Base-by-base conservation (phyloP, 2,888 invertebrate genomes). In the Dryocosmus kuriphilus region DNA sequence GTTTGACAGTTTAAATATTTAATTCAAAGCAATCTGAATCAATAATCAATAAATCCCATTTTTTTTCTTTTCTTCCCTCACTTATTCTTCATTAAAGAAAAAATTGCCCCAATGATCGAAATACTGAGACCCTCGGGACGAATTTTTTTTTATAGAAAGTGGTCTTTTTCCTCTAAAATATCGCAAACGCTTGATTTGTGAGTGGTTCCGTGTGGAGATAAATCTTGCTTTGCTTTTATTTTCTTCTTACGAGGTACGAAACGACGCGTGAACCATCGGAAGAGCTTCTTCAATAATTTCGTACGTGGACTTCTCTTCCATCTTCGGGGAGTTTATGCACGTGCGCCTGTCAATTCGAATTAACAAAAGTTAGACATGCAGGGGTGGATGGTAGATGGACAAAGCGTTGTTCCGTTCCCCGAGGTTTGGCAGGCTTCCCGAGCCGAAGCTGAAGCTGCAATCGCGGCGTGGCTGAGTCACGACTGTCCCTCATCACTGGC, bases 381-480 rank as follows among this genome's bases (percentile, higher is more conserved):
- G 30, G 67, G 67, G 67, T 71, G 46, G 27, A 71, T 46, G 27
- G 65, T 65, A 41, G 41, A 71, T 30, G 67, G 67, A 71, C 67
- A 71, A 71, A 51, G 67, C 67, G 38, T 24, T 24, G 22, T n/a
- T 65, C 38, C 65, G 22, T n/a, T 65, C 38, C 65, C 65, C 65
- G 22, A 65, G 65, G 35, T 38, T 65, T 27, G 60, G 27, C 38
- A 16, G 65, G 65, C 65, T 65, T 65, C 41, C 71, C 65, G 63
- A 67, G 63, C 71, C 74, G 27, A 61, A 65, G 30, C 60, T 60
- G 38, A 61, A 65, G 30, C 60, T 60, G 27, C 60, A 60, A 60
- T 60, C 16, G 60, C 73, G 60, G 61, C 61, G 30, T 73, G 77
- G 65, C 79, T 79, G 76, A 81, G 65, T 77, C 77, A 81, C 77